phyloP scores from a whole-genome alignment of 1,140 invertebrate genomes.

The Bombyx mandarina region DNA sequence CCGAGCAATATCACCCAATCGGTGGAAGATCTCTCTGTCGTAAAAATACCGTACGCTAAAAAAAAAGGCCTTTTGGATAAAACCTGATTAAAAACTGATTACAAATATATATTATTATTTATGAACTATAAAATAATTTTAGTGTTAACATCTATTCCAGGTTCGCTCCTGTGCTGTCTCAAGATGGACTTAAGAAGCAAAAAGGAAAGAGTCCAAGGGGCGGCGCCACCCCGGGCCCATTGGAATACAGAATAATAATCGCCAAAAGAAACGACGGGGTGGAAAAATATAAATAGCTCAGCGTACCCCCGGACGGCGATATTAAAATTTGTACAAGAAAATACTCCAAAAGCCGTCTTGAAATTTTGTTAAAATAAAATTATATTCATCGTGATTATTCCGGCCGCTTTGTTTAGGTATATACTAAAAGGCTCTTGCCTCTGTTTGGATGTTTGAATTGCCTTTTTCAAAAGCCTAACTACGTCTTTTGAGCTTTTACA shows the following conservation, averaged over 20 bases:
- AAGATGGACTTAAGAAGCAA: slow-evolving; percentile 71
- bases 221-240: slow-evolving; percentile 38
- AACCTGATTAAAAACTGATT: too few relatives aligned
- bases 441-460: too few relatives aligned
- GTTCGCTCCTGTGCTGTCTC: slow-evolving; percentile 37
- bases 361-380: slow-evolving; percentile 61
- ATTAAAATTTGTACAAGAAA: slow-evolving; percentile 68
- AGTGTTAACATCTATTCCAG: slow-evolving; percentile 27
- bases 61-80: too few relatives aligned
- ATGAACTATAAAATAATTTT: neutral
- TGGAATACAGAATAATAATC: slow-evolving; percentile 70
- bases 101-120: neutral
- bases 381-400: slow-evolving; percentile 23
- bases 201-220: slow-evolving; percentile 66
- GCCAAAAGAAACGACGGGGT: slow-evolving; percentile 64
- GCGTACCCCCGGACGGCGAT: slow-evolving; percentile 44
- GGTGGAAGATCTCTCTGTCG: too few relatives aligned
- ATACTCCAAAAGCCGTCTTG: slow-evolving; percentile 33
- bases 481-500: too few relatives aligned
- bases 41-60: too few relatives aligned
- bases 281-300: slow-evolving; percentile 68
- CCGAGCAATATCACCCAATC: too few relatives aligned
- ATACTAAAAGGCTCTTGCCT: too few relatives aligned
- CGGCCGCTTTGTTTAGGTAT: too few relatives aligned
- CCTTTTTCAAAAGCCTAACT: too few relatives aligned